Conservation (phyloP, 2,888 invertebrate species). For the Nematopogon swammerdamellus region DNA sequence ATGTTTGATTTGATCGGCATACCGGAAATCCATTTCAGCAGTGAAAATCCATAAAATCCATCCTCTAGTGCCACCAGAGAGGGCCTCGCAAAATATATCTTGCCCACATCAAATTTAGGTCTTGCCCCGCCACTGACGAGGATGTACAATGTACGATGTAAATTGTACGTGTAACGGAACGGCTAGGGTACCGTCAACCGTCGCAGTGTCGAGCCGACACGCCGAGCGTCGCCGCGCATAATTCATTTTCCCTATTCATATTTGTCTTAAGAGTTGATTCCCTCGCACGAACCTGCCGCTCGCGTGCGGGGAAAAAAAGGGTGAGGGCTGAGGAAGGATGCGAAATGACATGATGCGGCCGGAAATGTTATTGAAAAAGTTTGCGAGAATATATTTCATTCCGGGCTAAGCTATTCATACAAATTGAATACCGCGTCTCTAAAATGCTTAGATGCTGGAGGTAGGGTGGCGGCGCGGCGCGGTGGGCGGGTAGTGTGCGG, state of each 20-base stretch:
- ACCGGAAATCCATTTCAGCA: too few relatives aligned
- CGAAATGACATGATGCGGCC: slow-evolving; percentile 24
- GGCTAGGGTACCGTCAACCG: slow-evolving; percentile 52
- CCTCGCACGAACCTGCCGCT: slow-evolving; percentile 16
- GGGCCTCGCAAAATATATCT: too few relatives aligned
- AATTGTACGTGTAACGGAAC: slow-evolving; percentile 46
- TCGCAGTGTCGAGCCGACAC: slow-evolving; percentile 53
- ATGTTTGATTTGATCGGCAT: too few relatives aligned
- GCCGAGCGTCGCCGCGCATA: slow-evolving; percentile 46
- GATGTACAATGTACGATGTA: too few relatives aligned
- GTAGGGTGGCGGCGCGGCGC: slow-evolving; percentile 3
- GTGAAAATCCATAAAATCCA: too few relatives aligned
- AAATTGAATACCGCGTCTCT: slow-evolving; percentile 24
- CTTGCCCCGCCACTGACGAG: too few relatives aligned
- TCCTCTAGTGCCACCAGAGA: too few relatives aligned
- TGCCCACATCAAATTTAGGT: too few relatives aligned
- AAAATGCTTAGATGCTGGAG: not conserved
- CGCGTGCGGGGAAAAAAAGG: slow-evolving; percentile 10
- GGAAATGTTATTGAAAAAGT: slow-evolving; percentile 30
- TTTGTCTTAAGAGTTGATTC: slow-evolving; percentile 48
- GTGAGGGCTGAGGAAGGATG: slow-evolving; percentile 19
- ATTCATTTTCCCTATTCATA: slow-evolving; percentile 52
- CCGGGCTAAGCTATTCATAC: slow-evolving; percentile 25
- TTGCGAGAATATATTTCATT: slow-evolving; percentile 24
- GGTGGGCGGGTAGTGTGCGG: slow-evolving; percentile 30